Percentiles rank a stretch among this genome's conserved stretches.
These are phyloP conservation scores for Caenorhabditis tropicalis DNA, from an alignment of 1,140 invertebrate species.

Conservation along the genomic window DNA sequence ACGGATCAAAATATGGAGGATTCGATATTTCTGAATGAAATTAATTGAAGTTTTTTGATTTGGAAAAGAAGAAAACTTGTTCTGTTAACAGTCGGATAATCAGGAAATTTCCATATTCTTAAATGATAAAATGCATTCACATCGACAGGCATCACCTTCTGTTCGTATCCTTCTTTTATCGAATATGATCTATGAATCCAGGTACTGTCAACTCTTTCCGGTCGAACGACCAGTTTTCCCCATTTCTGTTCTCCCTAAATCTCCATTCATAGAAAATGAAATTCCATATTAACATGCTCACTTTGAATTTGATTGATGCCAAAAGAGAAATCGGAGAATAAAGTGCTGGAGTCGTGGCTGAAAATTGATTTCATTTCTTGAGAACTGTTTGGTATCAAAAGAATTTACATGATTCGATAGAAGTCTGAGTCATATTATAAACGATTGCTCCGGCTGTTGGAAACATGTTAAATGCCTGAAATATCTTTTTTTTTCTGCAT, in stretches of 20 bases:
- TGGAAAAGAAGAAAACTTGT: background rate
- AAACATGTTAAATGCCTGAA: constrained; percentile 40
- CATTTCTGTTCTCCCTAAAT: constrained; percentile 7
- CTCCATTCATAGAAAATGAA: too few relatives aligned
- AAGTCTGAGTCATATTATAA: constrained; percentile 51
- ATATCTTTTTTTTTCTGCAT: too few relatives aligned
- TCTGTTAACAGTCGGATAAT: background rate
- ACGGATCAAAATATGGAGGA: constrained; percentile 14
- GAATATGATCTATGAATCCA: constrained; percentile 47
- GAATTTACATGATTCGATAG: background rate
- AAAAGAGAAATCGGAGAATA: constrained; percentile 38
- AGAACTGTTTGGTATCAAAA: background rate
- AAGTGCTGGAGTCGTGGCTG: background rate
- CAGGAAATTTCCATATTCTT: constrained; percentile 34
- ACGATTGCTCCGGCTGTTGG: constrained; percentile 40
- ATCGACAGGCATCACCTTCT: constrained; percentile 40
- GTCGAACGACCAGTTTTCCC: constrained; percentile 50
- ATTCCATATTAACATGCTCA: background rate
- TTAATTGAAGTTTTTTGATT: background rate
- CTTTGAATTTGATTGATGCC: constrained; percentile 23
- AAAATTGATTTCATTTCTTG: background rate
- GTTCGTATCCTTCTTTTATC: constrained; percentile 24
- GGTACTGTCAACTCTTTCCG: constrained; percentile 40
- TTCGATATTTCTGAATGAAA: constrained; percentile 22
- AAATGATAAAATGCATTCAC: constrained; percentile 45